Evolutionary conservation across 2,113 vertebrate species (phyloP).

Genomic region (Cheilinus undulatus): DNA sequence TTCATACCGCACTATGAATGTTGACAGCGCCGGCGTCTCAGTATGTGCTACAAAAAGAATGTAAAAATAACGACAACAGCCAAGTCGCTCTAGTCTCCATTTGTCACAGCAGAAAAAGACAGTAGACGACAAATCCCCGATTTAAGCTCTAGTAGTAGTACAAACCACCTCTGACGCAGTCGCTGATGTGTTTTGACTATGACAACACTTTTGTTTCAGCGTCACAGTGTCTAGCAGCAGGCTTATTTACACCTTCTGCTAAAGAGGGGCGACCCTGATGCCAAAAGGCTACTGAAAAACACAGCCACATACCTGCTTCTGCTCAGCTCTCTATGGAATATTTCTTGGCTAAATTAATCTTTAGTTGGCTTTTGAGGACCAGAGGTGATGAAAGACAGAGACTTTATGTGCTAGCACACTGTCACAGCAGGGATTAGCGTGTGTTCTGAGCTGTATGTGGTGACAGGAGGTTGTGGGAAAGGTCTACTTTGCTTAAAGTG

Average conservation of each 20-base stretch:
- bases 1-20: slow-evolving; percentile 37
- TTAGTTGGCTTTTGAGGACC: slow-evolving; percentile 39
- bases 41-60: slow-evolving; percentile 3
- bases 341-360: slow-evolving; percentile 23
- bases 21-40: slow-evolving; percentile 41
- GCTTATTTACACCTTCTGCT: slow-evolving; percentile 69
- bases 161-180: slow-evolving; percentile 22
- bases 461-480: slow-evolving; percentile 45
- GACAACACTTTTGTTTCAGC: slow-evolving; percentile 25
- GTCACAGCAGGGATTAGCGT: slow-evolving; percentile 40
- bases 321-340: slow-evolving; percentile 16
- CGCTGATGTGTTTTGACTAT: slow-evolving; percentile 48
- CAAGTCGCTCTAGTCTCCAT: slow-evolving; percentile 29
- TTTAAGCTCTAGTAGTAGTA: slow-evolving; percentile 18
- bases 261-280: slow-evolving; percentile 25
- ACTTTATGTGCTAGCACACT: slow-evolving; percentile 14
- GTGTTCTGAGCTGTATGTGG: slow-evolving; percentile 29
- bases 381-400: slow-evolving; percentile 26
- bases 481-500: slow-evolving; percentile 36
- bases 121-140: slow-evolving; percentile 22
- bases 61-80: slow-evolving; percentile 12
- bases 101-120: slow-evolving; percentile 30
- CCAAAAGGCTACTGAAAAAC: slow-evolving; percentile 44
- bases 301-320: slow-evolving; percentile 28
- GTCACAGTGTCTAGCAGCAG: slow-evolving; percentile 30